Percentiles rank a stretch among this genome's conserved stretches.
Conservation (phyloP, 2,888 invertebrate species). For the Resseliella maxima region DNA sequence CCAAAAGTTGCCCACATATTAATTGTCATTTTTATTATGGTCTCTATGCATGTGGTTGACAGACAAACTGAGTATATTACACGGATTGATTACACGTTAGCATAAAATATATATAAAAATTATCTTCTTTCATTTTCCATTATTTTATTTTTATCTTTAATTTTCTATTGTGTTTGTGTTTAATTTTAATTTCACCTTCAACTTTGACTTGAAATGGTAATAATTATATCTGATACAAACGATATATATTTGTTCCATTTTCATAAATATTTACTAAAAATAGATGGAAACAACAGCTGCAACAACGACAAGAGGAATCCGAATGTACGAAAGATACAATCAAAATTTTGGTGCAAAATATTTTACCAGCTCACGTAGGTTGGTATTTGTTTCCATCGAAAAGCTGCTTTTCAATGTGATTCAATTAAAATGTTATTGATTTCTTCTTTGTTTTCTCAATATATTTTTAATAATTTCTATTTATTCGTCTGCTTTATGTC, state of each 20-base stretch:
- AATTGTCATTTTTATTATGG: conserved; percentile 77
- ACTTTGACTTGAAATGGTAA: too few relatives aligned
- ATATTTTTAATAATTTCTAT: too few relatives aligned
- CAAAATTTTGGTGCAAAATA: conserved; percentile 89
- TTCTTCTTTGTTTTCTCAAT: too few relatives aligned
- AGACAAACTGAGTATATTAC: conserved; percentile 91
- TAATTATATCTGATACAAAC: too few relatives aligned
- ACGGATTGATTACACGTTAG: conserved; percentile 82
- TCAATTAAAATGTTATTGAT: background rate
- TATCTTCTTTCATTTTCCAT: too few relatives aligned
- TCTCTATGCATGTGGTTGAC: conserved; percentile 86
- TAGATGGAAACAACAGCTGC: conserved; percentile 76
- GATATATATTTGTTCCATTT: too few relatives aligned
- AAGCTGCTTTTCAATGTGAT: background rate
- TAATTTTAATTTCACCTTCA: too few relatives aligned
- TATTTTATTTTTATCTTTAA: background rate
- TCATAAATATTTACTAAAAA: conserved; percentile 61
- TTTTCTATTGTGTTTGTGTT: background rate
- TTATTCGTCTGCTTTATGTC: too few relatives aligned
- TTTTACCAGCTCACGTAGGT: conserved; percentile 93
- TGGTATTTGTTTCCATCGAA: conserved; percentile 62
- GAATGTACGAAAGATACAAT: conserved; percentile 88
- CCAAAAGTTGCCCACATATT: conserved; percentile 79
- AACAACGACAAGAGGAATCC: conserved; percentile 87
- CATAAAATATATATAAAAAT: too few relatives aligned